Conservation (phyloP, 2,797 vertebrate species). For the Enteromius paludinosus region DNA sequence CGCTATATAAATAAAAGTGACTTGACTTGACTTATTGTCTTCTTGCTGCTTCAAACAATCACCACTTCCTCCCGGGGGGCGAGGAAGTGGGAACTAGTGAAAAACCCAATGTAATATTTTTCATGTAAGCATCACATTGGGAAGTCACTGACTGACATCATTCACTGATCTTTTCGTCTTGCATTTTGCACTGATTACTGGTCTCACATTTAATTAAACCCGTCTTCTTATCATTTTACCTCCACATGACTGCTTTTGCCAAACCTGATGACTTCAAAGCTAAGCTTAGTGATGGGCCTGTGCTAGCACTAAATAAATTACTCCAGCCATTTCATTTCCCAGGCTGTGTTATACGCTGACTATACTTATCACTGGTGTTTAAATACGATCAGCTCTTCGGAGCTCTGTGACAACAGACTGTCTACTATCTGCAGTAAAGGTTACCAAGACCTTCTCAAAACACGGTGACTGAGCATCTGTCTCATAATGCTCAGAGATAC, state of each 20-base stretch:
- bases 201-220: slow-evolving; percentile 3
- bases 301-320: slow-evolving; percentile 10
- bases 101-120: background rate
- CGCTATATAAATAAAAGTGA: too few species aligned
- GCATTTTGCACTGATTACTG: slow-evolving; percentile 5
- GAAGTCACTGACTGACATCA: background rate
- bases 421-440: slow-evolving; percentile 13
- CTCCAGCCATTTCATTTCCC: slow-evolving; percentile 15
- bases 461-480: background rate
- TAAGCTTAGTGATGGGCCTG: background rate
- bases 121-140: background rate
- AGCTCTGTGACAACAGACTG: background rate
- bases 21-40: too few species aligned
- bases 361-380: background rate
- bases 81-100: background rate
- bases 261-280: slow-evolving; percentile 21
- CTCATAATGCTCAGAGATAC: background rate
- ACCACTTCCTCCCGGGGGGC: too few species aligned
- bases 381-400: background rate
- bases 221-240: slow-evolving; percentile 15
- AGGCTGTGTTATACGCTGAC: background rate
- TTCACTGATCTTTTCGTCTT: background rate
- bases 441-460: slow-evolving; percentile 13
- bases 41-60: too few species aligned
- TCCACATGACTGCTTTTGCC: slow-evolving; percentile 6